Conservation (phyloP, 1,140 invertebrate species). For the Cotesia chilonis region DNA sequence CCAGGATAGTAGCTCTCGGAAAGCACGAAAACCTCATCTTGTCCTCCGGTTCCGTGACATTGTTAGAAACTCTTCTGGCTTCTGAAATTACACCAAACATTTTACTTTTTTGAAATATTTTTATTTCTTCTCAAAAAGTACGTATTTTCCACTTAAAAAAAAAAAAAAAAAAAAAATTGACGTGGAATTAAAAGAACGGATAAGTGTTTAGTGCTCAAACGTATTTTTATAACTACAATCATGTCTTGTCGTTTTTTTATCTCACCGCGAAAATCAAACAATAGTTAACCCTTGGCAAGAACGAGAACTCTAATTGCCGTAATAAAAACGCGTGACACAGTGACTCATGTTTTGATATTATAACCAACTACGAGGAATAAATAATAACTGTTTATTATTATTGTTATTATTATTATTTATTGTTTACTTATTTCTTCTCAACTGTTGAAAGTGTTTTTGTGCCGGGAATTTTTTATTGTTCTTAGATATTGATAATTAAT, state of each 20-base stretch:
- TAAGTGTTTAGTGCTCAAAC: neutral
- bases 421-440: neutral
- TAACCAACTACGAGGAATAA: neutral
- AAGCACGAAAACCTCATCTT: conserved; percentile 60
- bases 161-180: neutral
- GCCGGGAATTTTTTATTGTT: neutral
- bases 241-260: conserved; percentile 15
- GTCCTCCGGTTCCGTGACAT: conserved; percentile 30
- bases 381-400: neutral
- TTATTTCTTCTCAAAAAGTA: too few species aligned
- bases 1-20: conserved; percentile 52
- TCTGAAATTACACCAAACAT: conserved; percentile 12
- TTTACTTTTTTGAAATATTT: neutral
- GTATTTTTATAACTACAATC: conserved; percentile 26
- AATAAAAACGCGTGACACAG: conserved; percentile 27
- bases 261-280: conserved; percentile 26
- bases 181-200: neutral
- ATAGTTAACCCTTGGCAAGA: conserved; percentile 14
- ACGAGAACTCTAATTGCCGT: conserved; percentile 6
- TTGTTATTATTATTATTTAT: neutral
- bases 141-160: too few species aligned
- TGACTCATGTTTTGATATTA: conserved; percentile 20
- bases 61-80: conserved; percentile 9
- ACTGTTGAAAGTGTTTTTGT: conserved; percentile 18
- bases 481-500: neutral